Conservation (phyloP, 2,888 invertebrate species). For the Andrena flavipes region DNA sequence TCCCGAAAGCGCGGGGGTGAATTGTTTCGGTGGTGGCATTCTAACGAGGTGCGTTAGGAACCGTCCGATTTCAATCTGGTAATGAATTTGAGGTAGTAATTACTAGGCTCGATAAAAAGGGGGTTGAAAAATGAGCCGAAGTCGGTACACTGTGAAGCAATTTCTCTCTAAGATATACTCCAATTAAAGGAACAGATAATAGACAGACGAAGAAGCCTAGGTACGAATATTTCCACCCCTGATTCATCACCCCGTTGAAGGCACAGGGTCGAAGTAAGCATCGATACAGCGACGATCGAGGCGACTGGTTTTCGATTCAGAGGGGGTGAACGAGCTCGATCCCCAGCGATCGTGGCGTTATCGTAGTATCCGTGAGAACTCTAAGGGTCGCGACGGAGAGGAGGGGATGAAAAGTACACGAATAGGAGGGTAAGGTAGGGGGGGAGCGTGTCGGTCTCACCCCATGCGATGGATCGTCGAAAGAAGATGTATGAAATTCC, state of each 20-base stretch:
- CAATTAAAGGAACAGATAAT: conserved; percentile 48
- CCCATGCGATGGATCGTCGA: conserved; percentile 74
- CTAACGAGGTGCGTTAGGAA: not conserved
- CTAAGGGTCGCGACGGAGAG: conserved; percentile 42
- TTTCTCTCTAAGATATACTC: not conserved
- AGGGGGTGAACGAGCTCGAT: conserved; percentile 84
- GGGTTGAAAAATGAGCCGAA: not conserved
- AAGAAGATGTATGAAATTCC: conserved; percentile 84
- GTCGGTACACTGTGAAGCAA: not conserved
- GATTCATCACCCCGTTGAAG: not conserved
- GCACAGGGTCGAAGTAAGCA: conserved; percentile 48
- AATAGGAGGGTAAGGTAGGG: conserved; percentile 45
- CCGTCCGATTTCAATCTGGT: not conserved
- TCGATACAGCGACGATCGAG: conserved; percentile 51
- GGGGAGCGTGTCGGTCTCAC: conserved; percentile 52
- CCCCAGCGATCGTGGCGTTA: conserved; percentile 78
- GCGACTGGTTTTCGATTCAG: conserved; percentile 81
- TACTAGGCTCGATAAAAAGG: no score
- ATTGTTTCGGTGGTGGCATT: conserved; percentile 20
- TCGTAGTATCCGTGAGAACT: conserved; percentile 73
- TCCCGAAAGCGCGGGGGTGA: not conserved
- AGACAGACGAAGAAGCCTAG: conserved; percentile 10
- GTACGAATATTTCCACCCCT: not conserved
- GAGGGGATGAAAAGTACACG: conserved; percentile 48
- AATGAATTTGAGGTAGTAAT: no score